Base-by-base conservation (phyloP, 2,113 vertebrate genomes). In the Barbus barbus region DNA sequence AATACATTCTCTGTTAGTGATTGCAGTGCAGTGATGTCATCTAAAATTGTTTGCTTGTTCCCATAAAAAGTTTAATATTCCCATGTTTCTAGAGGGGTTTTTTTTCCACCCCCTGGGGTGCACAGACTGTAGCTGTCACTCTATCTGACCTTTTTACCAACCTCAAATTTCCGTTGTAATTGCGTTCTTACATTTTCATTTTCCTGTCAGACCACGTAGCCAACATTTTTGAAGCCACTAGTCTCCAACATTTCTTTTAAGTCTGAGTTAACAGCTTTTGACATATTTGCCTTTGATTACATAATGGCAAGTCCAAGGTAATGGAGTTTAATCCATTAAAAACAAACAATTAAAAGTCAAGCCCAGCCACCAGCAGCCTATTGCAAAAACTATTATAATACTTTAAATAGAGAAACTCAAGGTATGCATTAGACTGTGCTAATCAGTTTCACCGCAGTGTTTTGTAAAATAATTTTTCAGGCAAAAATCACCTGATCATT, bases 241-340 rank as follows among this genome's bases (percentile, higher is more conserved):
- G n/a, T n/a, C n/a, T n/a, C n/a, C n/a, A n/a, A n/a, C 6, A 11
- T 41, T 56, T 71, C n/a, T n/a, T 85, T 71, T 81, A 83, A 16
- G 18, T 26, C 51, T 24, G 22, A 60, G 75, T 75, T n/a, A 46
- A 83, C 24, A 46, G 84, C 22, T 24, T 81, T 46, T 53, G 61
- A 51, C 41, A 69, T 31, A 20, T 16, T 76, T 73, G 33, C 51
- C 33, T 71, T 81, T 83, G 75, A 73, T 82, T 77, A 86, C 31
- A 61, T 67, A 78, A 65, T 53, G 28, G 26, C 16, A 69, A 31
- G n/a, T n/a, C n/a, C 38, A 63, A 51, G 71, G 46, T 81, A 84
- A 73, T 33, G 28, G 9, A 5, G 20, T 69, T 51, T 1, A 20
- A 69, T 16, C 3, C 26, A 28, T 63, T 6, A 16, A 41, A 73